Base-by-base conservation (phyloP, 2,888 invertebrate genomes). In the Drosophila borealis region DNA sequence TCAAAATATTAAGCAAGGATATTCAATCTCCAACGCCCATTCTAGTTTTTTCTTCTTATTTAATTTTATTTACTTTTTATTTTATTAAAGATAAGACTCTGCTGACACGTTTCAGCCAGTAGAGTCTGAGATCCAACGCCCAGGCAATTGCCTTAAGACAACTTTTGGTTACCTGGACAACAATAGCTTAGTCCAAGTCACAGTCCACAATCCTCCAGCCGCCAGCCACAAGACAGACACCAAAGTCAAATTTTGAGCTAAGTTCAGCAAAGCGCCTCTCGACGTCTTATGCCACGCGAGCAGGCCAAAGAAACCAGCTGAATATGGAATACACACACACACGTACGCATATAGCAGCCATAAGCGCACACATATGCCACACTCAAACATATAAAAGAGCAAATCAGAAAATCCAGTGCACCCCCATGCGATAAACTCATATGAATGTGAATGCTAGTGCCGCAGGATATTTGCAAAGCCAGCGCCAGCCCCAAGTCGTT, bases 321-420 rank as follows among this genome's bases (percentile, higher is more conserved):
- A 46, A 21, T n/a, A 55, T 29, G 13, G 36, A 14, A 36, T n/a
- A 6, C 48, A 13, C 19, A 33, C 13, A 14, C 14, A 34, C 21
- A 33, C 1, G 14, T 5, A 14, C 10, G n/a, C 3, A 14, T 39
- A 17, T 4, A n/a, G 41, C n/a, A 33, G 4, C 41, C 14, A 10
- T 33, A 42, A 21, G 49, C 42, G 34, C 25, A 51, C 50, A 55
- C 50, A 63, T 51, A 45, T 68, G 59, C 19, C 59, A n/a, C 54
- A 25, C 49, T 21, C 10, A 65, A 60, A 44, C 53, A 81, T 69
- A 86, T 66, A 88, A 80, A 80, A 70, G 64, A 83, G 66, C 72
- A 84, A 89, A 89, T 84, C 83, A 81, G 67, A 74, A 84, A 89
- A 84, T 84, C 89, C 83, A 87, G 53, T 84, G 76, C 56, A 73